A percentile compares a stretch with the other conserved stretches of the same genome.
phyloP scores from a whole-genome alignment of 2,888 invertebrate genomes.

The Metacarcinus magister region DNA sequence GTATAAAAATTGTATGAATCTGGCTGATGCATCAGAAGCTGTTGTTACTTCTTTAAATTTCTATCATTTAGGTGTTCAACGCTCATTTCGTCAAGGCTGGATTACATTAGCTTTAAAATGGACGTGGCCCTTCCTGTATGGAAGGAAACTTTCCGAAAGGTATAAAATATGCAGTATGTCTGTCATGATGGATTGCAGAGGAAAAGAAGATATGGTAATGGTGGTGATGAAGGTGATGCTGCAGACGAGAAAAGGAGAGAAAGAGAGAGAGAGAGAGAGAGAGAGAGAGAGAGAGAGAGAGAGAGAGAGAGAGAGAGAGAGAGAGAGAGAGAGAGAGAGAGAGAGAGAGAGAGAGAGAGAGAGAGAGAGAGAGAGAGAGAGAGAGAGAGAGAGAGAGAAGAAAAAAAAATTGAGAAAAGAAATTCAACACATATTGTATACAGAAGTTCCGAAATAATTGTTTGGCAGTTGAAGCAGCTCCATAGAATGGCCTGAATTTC shows the following conservation, averaged over 20 bases:
- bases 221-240: background rate
- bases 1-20: background rate
- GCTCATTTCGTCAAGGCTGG: background rate
- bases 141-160: background rate
- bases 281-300: too few relatives aligned
- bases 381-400: background rate
- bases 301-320: background rate
- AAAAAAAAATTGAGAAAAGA: background rate
- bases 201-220: background rate
- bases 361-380: background rate
- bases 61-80: background rate
- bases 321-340: slow-evolving; percentile 2
- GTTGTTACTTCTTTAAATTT: background rate
- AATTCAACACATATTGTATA: too few relatives aligned
- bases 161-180: background rate
- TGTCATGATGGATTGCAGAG: background rate
- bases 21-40: background rate
- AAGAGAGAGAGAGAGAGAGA: too few relatives aligned
- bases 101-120: background rate
- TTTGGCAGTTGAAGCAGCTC: background rate
- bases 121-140: background rate
- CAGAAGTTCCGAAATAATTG: background rate
- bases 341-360: background rate
- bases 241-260: too few relatives aligned
- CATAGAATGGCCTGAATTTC: background rate